Evolutionary conservation across 2,113 vertebrate genomes (phyloP), one percentile per base, ranked within the genome.

Genomic region (Chaetura pelagica): DNA sequence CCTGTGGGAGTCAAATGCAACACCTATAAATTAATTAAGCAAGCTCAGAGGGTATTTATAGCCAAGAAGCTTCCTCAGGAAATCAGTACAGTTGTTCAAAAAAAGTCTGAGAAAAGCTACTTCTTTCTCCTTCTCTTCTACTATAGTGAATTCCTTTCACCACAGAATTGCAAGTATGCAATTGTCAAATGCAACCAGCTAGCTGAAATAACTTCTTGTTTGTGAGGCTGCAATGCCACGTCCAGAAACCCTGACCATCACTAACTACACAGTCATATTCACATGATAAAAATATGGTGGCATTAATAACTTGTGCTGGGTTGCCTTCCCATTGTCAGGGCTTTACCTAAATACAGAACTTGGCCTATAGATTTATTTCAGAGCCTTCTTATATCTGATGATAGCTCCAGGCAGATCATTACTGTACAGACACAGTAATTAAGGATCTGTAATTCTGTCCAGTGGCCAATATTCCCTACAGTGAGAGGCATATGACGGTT

Each of bases 31-130:
- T 82, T 76, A 78, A 44, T 72, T 84, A 83, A 90, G 74, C 21
- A 72, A 75, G 30, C 69, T 87, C 69, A 38, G 62, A 66, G 84
- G 32, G 21, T 91, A 94, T 94, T 84, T 93, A 72, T 75, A 97
- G 87, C 38, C 0, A 4, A 93, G 46, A 51, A 38, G 67, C 32
- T 95, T 93, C 81, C 81, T 57, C 34, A 5, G 84, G 57, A 93
- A 84, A 91, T 75, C 62, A 84, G 44, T 61, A 14, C 69, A 87
- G 87, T 79, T 82, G 24, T 84, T 87, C 0, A 58, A 59, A 48
- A 79, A 74, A 38, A 78, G 40, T 14, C 62, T 61, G 42, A 88
- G 67, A 86, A 94, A 93, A 91, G 23, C 14, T 74, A 5, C 15
- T 87, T 89, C 63, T 92, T 94, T 96, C 83, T 88, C 63, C 62